Evolutionary conservation across 2,113 vertebrate species (phyloP).

Genomic region (Rallus limicola): DNA sequence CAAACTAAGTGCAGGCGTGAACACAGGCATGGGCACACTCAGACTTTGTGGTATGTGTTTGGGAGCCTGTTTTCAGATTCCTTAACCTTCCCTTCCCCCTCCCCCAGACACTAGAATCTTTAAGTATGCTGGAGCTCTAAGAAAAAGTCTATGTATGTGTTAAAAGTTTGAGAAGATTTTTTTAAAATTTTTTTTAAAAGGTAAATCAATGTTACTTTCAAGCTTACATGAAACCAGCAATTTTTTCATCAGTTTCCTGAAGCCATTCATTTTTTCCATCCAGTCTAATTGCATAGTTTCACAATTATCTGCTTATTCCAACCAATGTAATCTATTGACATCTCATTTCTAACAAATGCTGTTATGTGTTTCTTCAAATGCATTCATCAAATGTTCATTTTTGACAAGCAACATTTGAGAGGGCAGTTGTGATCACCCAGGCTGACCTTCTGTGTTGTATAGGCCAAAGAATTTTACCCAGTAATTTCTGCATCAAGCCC

Average conservation of each 20-base stretch:
- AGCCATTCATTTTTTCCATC: background rate
- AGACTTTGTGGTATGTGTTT: no score
- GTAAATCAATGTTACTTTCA: background rate
- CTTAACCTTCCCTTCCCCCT: background rate
- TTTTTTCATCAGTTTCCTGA: background rate
- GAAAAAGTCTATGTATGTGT: accelerated
- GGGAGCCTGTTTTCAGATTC: background rate
- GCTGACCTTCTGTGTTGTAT: background rate
- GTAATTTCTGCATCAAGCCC: background rate
- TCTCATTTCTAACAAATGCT: background rate
- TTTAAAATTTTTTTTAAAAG: background rate
- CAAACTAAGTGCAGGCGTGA: background rate
- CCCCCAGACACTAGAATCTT: background rate
- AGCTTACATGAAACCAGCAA: background rate
- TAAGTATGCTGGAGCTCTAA: background rate
- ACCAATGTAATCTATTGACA: background rate
- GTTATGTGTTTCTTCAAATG: background rate
- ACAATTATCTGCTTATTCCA: background rate
- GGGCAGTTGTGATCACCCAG: background rate
- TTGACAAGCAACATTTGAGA: background rate
- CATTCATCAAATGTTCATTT: background rate
- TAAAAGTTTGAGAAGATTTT: background rate
- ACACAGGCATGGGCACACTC: background rate
- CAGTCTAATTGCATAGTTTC: background rate
- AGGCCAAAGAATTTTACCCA: background rate